A percentile compares a stretch with the other conserved stretches of the same genome.
These are phyloP conservation scores for Verasper variegatus DNA, from an alignment of 2,113 vertebrate genomes.

Conservation along the genomic window DNA sequence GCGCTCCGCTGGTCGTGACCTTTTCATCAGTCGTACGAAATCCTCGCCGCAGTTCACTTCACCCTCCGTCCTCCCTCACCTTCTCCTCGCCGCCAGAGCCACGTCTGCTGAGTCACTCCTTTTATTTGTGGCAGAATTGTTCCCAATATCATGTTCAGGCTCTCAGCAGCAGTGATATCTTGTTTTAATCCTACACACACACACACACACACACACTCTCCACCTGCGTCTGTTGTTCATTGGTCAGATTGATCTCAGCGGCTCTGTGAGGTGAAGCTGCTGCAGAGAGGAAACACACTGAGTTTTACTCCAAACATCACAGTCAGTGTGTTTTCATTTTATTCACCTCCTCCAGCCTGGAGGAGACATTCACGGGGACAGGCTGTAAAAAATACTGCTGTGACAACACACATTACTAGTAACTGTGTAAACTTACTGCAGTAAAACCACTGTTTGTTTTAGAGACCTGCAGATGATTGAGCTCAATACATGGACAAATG, in stretches of 20 bases:
- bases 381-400: background rate
- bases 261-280: conserved; percentile 18
- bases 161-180: conserved; percentile 64
- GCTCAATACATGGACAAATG: background rate
- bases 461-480: background rate
- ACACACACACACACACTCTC: background rate
- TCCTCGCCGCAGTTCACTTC: background rate
- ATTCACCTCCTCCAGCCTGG: conserved; percentile 8
- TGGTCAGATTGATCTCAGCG: conserved; percentile 26
- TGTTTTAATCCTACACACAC: conserved; percentile 14
- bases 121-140: conserved; percentile 72
- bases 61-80: conserved; percentile 20
- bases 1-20: conserved; percentile 1
- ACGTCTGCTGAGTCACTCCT: conserved; percentile 61
- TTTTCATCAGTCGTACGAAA: conserved; percentile 30
- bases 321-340: conserved; percentile 16
- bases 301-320: conserved; percentile 22
- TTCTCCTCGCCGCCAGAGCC: conserved; percentile 1
- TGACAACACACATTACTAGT: background rate
- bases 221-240: conserved; percentile 5
- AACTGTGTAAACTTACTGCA: no score
- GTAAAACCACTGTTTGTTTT: background rate
- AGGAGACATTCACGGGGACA: background rate
- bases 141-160: conserved; percentile 72
- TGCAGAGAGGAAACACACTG: background rate